These are phyloP conservation scores for Parambassis ranga DNA, from an alignment of 2,797 vertebrate species.

Conservation along the genomic window DNA sequence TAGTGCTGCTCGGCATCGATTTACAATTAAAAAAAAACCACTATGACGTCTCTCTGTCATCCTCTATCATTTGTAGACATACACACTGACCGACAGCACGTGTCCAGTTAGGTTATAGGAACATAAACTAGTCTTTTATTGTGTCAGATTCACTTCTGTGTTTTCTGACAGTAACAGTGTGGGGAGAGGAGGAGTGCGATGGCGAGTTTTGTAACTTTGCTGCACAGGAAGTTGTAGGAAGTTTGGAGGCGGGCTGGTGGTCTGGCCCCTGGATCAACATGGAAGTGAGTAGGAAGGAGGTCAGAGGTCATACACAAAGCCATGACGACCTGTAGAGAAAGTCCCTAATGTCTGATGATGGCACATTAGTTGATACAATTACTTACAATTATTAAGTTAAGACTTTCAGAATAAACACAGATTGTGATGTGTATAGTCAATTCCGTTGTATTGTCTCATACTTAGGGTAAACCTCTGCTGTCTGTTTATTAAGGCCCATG, in stretches of 20 bases:
- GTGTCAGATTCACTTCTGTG: slow-evolving; percentile 12
- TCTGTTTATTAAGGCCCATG: neutral
- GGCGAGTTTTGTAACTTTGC: slow-evolving; percentile 59
- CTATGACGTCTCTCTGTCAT: slow-evolving; percentile 1
- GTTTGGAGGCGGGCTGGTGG: neutral
- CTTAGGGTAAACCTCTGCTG: neutral
- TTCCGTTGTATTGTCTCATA: neutral
- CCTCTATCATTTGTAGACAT: slow-evolving; percentile 1
- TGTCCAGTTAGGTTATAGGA: slow-evolving; percentile 17
- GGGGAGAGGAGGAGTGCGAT: slow-evolving; percentile 45
- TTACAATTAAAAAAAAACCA: slow-evolving; percentile 17
- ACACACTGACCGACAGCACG: slow-evolving; percentile 19
- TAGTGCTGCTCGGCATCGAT: neutral
- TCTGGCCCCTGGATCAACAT: neutral
- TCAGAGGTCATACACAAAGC: neutral
- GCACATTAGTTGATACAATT: no score
- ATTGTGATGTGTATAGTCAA: neutral
- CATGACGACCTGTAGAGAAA: neutral
- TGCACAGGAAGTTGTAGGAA: slow-evolving; percentile 30
- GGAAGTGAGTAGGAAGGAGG: neutral
- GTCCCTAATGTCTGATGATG: no score
- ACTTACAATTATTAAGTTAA: no score
- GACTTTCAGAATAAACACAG: neutral
- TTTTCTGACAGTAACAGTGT: slow-evolving; percentile 38
- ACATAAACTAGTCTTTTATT: slow-evolving; percentile 16